Evolutionary conservation across 2,797 vertebrate species (phyloP).

Genomic region (Pipistrellus kuhlii): DNA sequence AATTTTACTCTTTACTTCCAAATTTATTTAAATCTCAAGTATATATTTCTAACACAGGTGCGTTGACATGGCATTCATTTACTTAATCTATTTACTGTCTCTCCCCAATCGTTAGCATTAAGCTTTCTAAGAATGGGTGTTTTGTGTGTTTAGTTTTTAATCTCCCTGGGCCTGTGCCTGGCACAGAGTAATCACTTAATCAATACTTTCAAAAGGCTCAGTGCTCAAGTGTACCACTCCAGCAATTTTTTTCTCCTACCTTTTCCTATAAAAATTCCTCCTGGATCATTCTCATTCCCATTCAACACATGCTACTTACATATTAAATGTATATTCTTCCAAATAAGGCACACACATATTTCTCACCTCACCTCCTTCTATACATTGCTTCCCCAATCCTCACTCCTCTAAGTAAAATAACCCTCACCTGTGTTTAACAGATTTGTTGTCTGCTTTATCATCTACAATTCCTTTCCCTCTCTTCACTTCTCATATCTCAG

Average conservation of each 20-base stretch:
- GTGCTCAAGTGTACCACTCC: neutral
- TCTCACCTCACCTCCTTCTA: neutral
- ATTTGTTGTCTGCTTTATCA: neutral
- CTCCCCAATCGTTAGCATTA: neutral
- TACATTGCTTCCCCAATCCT: neutral
- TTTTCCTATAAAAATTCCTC: neutral
- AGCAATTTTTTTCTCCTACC: neutral
- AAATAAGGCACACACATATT: neutral
- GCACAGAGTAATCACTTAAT: neutral
- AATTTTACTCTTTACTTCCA: neutral
- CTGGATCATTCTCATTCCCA: neutral
- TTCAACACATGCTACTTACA: neutral
- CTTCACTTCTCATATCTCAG: neutral
- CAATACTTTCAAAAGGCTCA: neutral
- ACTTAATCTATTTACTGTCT: too few species aligned
- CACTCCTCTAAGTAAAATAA: neutral
- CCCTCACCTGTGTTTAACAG: neutral
- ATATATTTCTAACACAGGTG: neutral
- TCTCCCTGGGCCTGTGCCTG: neutral
- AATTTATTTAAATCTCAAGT: neutral
- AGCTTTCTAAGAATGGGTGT: neutral
- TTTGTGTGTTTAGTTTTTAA: neutral
- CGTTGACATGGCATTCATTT: neutral
- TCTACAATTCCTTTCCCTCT: neutral
- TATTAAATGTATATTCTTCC: neutral